Evolutionary conservation across 2,113 vertebrate genomes (phyloP).

Genomic region (Pseudopipra pipra): DNA sequence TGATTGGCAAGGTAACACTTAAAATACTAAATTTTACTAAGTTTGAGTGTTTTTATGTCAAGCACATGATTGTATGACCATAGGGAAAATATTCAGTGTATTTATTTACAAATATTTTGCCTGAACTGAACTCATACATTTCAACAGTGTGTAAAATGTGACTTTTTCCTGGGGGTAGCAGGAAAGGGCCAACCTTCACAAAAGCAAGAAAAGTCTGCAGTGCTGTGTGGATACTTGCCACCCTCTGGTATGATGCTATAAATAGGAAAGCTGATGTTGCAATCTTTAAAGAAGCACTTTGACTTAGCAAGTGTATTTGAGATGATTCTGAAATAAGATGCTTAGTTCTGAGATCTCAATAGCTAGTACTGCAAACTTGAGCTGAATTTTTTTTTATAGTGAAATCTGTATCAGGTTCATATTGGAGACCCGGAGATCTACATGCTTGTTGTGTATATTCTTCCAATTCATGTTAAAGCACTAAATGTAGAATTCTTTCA

Average conservation of each 20-base stretch:
- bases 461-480: not conserved
- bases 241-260: not conserved
- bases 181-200: not conserved
- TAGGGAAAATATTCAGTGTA: not conserved
- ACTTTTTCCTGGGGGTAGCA: not conserved
- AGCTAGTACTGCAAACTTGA: not conserved
- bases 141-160: not conserved
- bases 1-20: slow-evolving; percentile 91
- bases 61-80: not conserved
- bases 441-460: accelerated
- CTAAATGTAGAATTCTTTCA: not conserved
- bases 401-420: not conserved
- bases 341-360: not conserved
- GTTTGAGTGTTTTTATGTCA: not conserved
- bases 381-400: not conserved
- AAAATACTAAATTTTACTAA: not conserved
- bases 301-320: not conserved
- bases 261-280: not conserved
- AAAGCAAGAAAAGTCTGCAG: not conserved
- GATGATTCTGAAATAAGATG: not conserved
- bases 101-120: not conserved
- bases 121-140: not conserved
- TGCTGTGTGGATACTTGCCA: not conserved
- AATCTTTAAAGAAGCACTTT: not conserved
- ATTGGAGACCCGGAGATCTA: not conserved